Evolutionary conservation across 2,113 vertebrate genomes (phyloP).

Genomic region (Platysternon megacephalum): DNA sequence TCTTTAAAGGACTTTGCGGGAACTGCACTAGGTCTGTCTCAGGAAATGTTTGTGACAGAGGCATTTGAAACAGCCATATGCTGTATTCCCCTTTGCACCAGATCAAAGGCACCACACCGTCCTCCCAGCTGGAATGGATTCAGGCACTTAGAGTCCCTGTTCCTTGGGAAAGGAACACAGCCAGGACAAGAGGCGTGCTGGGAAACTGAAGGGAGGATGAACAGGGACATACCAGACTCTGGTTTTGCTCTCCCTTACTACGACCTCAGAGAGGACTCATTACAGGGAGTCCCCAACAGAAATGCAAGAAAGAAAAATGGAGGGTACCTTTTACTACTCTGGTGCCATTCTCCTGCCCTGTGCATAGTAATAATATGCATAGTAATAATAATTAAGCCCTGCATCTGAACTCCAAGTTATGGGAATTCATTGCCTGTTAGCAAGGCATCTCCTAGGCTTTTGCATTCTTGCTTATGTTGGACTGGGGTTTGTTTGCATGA

Average conservation of each 20-base stretch:
- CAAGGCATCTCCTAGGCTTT: neutral
- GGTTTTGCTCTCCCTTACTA: neutral
- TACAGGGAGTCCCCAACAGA: neutral
- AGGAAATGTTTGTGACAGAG: neutral
- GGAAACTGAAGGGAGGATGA: neutral
- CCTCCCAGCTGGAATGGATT: neutral
- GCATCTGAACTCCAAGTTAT: neutral
- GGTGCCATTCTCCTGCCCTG: neutral
- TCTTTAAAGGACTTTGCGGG: neutral
- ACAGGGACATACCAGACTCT: neutral
- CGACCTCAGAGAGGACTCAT: neutral
- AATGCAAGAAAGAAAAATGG: too few species aligned
- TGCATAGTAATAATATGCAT: too few species aligned
- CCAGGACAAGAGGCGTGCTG: neutral
- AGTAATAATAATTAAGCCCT: neutral
- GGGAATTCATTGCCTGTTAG: neutral
- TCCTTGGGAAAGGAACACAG: neutral
- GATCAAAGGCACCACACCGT: neutral
- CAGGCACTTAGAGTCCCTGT: neutral
- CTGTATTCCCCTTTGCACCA: neutral
- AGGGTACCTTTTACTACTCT: neutral
- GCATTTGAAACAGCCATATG: neutral
- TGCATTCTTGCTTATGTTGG: neutral
- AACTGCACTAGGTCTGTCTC: too few species aligned
- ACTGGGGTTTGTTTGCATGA: neutral